A percentile compares a stretch with the other conserved stretches of the same genome.
These are phyloP conservation scores for Thamnophis sirtalis DNA, from an alignment of 2,113 vertebrate species.

Conservation along the genomic window DNA sequence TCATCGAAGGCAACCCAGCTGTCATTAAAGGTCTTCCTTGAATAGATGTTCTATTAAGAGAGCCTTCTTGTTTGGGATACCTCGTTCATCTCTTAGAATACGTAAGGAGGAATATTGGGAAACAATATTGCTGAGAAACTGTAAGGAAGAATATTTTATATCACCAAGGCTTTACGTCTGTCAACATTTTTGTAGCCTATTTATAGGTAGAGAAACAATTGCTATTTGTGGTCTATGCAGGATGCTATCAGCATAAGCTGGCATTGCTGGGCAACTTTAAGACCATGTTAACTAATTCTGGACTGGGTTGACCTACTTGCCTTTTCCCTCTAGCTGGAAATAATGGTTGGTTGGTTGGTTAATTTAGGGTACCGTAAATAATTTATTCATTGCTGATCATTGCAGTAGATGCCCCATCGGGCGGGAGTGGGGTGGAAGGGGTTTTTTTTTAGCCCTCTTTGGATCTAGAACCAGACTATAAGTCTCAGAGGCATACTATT, in stretches of 20 bases:
- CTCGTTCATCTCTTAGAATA: neutral
- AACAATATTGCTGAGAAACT: neutral
- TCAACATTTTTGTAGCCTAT: neutral
- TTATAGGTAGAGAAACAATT: neutral
- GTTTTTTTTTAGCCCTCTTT: neutral
- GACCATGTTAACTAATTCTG: neutral
- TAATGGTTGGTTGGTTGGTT: neutral
- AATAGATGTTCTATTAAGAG: constrained; percentile 1
- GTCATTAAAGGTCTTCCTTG: neutral
- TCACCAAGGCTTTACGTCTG: neutral
- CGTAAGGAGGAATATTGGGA: neutral
- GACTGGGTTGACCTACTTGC: neutral
- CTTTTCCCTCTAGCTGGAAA: neutral
- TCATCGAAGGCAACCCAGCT: neutral
- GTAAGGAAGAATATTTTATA: neutral
- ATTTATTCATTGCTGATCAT: neutral
- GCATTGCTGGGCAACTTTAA: neutral
- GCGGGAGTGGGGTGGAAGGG: neutral
- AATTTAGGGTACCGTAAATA: neutral
- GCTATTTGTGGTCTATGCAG: neutral
- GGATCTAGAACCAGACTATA: neutral
- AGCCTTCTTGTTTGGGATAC: neutral
- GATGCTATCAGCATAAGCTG: neutral
- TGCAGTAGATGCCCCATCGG: neutral
- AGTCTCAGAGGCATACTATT: neutral